These are phyloP conservation scores for Macroramphosus scolopax DNA, from an alignment of 2,797 vertebrate genomes.

Conservation along the genomic window DNA sequence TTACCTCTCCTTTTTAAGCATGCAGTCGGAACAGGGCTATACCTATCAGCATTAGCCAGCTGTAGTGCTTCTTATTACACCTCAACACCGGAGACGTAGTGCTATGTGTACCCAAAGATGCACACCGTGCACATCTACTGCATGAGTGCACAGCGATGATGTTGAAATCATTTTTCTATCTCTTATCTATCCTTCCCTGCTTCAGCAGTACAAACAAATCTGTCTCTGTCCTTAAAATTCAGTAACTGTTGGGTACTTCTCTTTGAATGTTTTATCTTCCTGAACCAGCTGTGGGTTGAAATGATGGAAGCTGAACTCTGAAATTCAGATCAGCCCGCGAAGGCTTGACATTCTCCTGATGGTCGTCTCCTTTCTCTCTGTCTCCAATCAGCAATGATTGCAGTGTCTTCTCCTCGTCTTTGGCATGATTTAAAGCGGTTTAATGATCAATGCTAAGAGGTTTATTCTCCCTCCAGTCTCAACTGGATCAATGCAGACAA, in stretches of 20 bases:
- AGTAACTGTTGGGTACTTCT: slow-evolving; percentile 31
- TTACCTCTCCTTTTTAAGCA: slow-evolving; percentile 47
- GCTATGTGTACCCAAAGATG: slow-evolving; percentile 70
- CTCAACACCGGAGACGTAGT: slow-evolving; percentile 41
- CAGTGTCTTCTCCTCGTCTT: slow-evolving; percentile 61
- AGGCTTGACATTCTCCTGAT: slow-evolving; percentile 37
- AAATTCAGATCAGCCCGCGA: slow-evolving; percentile 33
- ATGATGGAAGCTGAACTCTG: slow-evolving; percentile 29
- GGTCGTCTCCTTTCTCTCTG: slow-evolving; percentile 39
- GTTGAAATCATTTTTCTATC: slow-evolving; percentile 26
- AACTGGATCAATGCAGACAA: slow-evolving; percentile 66
- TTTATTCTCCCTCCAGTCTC: slow-evolving; percentile 33
- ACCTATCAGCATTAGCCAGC: slow-evolving; percentile 48
- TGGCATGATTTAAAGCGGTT: slow-evolving; percentile 62
- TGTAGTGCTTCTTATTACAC: slow-evolving; percentile 40
- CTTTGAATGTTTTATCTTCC: slow-evolving; percentile 31
- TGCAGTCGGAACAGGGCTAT: slow-evolving; percentile 62
- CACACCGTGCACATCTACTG: slow-evolving; percentile 55
- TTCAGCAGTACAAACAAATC: slow-evolving; percentile 20
- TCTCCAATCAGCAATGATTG: slow-evolving; percentile 36
- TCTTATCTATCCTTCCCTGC: slow-evolving; percentile 26
- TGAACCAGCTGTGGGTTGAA: slow-evolving; percentile 44
- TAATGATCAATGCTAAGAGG: slow-evolving; percentile 60
- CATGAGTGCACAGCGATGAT: slow-evolving; percentile 61
- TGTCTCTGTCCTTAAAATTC: slow-evolving; percentile 23